These are phyloP conservation scores for Lamellibrachia columna DNA, from an alignment of 2,888 invertebrate species.

Conservation along the genomic window DNA sequence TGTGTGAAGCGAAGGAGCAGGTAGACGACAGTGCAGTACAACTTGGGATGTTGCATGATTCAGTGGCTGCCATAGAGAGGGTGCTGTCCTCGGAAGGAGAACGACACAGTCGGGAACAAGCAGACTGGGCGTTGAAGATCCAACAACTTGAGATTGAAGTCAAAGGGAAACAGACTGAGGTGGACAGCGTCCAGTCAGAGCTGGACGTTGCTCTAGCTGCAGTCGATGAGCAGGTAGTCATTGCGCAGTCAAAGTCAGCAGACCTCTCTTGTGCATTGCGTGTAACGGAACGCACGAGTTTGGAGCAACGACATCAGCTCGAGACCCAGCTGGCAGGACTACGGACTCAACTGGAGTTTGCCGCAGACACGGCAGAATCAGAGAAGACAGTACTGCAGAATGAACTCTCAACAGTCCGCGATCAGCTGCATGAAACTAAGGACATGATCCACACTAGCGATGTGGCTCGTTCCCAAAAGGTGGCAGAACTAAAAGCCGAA, in stretches of 20 bases:
- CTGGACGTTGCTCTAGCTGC: not conserved
- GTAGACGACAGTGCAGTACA: not conserved
- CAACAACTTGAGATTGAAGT: not conserved
- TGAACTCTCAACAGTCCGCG: not conserved
- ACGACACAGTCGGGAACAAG: not conserved
- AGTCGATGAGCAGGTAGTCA: not conserved
- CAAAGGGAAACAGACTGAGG: not conserved
- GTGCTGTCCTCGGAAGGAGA: not conserved
- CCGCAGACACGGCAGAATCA: not conserved
- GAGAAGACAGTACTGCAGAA: not conserved
- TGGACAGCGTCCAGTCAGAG: not conserved
- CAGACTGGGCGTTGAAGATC: not conserved
- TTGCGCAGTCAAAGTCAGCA: not conserved
- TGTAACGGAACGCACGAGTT: not conserved
- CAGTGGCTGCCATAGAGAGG: not conserved
- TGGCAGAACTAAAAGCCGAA: not conserved
- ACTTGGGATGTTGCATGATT: constrained; percentile 6
- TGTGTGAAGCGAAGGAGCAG: not conserved
- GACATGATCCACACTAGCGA: not conserved
- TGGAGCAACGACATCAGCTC: not conserved
- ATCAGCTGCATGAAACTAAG: not conserved
- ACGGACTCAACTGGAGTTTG: not conserved
- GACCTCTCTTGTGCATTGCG: not conserved
- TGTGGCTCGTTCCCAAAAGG: not conserved
- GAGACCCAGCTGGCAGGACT: not conserved